phyloP scores from a whole-genome alignment of 2,888 invertebrate genomes.

The Rhimphoctona megacephalus region DNA sequence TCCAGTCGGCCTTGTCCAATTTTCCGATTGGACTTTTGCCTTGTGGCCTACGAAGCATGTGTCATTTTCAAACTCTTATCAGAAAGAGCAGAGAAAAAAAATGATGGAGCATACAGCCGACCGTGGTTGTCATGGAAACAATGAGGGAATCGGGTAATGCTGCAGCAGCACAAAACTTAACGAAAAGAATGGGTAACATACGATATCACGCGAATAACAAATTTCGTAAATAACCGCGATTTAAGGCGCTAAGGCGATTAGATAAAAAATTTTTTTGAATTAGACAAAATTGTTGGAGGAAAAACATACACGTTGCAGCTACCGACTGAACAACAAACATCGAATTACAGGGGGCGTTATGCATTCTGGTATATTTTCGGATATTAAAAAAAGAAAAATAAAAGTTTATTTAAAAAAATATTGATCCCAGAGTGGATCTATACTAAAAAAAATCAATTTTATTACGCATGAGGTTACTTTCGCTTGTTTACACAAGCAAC shows the following conservation, averaged over 20 bases:
- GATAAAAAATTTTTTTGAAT: background rate
- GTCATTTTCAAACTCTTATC: conserved; percentile 34
- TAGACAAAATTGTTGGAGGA: background rate
- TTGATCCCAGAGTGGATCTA: background rate
- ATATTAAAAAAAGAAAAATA: background rate
- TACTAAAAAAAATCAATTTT: background rate
- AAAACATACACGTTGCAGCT: conserved; percentile 4
- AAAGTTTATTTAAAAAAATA: background rate
- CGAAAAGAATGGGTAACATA: background rate
- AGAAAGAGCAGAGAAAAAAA: background rate
- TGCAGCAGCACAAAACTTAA: background rate
- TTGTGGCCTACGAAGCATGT: conserved; percentile 22
- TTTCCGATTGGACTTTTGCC: conserved; percentile 54
- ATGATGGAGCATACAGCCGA: background rate
- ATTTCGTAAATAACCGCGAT: background rate
- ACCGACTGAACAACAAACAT: background rate
- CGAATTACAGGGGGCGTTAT: background rate
- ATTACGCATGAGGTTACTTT: conserved; percentile 10
- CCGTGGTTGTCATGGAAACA: conserved; percentile 64
- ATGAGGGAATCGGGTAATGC: conserved; percentile 29
- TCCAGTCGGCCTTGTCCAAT: conserved; percentile 1
- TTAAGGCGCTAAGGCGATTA: background rate
- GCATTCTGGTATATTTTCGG: background rate
- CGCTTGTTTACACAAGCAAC: conserved; percentile 24
- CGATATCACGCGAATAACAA: conserved; percentile 19